A percentile compares a stretch with the other conserved stretches of the same genome.
phyloP scores from a whole-genome alignment of 92 coral and sea anemone species.

The Parazoanthus swiftii region DNA sequence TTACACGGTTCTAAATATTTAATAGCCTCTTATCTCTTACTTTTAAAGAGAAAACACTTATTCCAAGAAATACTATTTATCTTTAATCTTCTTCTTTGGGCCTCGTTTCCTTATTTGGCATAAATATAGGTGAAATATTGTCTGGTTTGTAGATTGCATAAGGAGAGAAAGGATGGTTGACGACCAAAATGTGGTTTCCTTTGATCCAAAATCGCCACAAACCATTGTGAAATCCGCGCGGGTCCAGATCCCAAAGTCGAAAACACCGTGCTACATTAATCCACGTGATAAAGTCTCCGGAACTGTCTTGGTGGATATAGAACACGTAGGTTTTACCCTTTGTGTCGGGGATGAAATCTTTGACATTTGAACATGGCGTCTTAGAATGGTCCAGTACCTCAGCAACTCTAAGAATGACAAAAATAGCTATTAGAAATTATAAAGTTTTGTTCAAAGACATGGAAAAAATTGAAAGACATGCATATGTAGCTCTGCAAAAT shows the following conservation, averaged over 20 bases:
- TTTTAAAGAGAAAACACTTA: background rate
- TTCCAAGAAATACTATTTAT: background rate
- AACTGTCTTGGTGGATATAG: constrained; percentile 39
- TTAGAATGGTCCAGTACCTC: constrained; percentile 44
- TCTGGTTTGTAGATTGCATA: constrained; percentile 55
- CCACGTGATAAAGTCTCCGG: constrained; percentile 50
- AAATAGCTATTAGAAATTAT: background rate
- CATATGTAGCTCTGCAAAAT: too few species aligned
- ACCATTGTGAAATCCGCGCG: constrained; percentile 57
- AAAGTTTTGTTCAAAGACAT: too few species aligned
- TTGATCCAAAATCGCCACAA: constrained; percentile 70
- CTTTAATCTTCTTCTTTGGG: constrained; percentile 26
- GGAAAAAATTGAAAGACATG: too few species aligned
- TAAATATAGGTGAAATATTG: constrained; percentile 40
- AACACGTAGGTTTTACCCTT: constrained; percentile 48
- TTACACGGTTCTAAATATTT: too few species aligned
- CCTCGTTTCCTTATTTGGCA: constrained; percentile 47
- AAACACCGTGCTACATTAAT: constrained; percentile 53
- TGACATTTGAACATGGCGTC: constrained; percentile 48
- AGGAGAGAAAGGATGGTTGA: constrained; percentile 52
- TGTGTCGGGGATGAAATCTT: constrained; percentile 57
- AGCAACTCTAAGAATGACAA: constrained; percentile 39
- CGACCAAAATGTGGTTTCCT: constrained; percentile 57
- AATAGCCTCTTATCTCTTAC: too few species aligned
- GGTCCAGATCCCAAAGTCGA: constrained; percentile 60